These are phyloP conservation scores for Xenopus tropicalis DNA, from an alignment of 2,113 vertebrate species.

Conservation along the genomic window UCB_Xtro_10.0 CM004443.2:77396501-77397000, in stretches of 20 bases:
- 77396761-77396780: slow-evolving; percentile 10
- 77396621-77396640: slow-evolving; percentile 23
- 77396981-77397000: too few species aligned
- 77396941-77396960: slow-evolving; percentile 4
- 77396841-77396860: slow-evolving; percentile 21
- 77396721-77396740: too few species aligned
- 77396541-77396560: slow-evolving; percentile 1
- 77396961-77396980: not conserved
- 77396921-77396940: not conserved
- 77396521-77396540: not conserved
- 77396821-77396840: slow-evolving; percentile 2
- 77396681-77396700: slow-evolving; percentile 14
- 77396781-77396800: slow-evolving; percentile 1
- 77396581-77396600: slow-evolving; percentile 14
- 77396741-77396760: too few species aligned
- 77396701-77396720: not conserved
- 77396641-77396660: slow-evolving; percentile 29
- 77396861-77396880: slow-evolving; percentile 16
- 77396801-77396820: not conserved
- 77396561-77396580: slow-evolving; percentile 21
- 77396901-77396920: slow-evolving; percentile 7
- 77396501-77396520: slow-evolving; percentile 24
- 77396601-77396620: slow-evolving; percentile 15
- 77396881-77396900: not conserved
- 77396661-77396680: slow-evolving; percentile 11